Percentiles rank a stretch among this genome's conserved stretches.
phyloP scores from a whole-genome alignment of 2,113 vertebrate species.

The Apeltes quadracus region DNA sequence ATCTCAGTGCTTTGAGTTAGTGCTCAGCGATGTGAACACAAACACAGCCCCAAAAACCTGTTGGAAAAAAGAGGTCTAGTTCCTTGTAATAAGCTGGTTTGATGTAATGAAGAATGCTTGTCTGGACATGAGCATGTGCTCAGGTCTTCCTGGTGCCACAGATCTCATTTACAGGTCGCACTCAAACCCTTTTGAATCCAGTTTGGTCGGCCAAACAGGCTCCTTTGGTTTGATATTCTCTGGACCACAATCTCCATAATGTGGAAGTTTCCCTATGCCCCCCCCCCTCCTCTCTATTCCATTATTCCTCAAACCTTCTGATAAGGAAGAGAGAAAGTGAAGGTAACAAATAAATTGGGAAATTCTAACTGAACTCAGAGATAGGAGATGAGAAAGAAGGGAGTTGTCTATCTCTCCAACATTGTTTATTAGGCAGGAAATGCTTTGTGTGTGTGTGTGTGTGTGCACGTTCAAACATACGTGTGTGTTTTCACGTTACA shows the following conservation, averaged over 20 bases:
- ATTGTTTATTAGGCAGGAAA: slow-evolving; percentile 39
- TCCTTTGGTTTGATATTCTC: slow-evolving; percentile 18
- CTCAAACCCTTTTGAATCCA: background rate
- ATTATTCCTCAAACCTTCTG: slow-evolving; percentile 20
- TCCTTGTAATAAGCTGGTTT: background rate
- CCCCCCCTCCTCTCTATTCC: slow-evolving; percentile 22
- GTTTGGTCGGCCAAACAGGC: background rate
- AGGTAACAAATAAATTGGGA: slow-evolving; percentile 4
- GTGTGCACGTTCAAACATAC: slow-evolving; percentile 11
- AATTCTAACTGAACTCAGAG: slow-evolving; percentile 35
- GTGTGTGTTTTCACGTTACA: slow-evolving; percentile 45
- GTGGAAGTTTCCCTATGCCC: slow-evolving; percentile 13
- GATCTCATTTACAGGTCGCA: background rate
- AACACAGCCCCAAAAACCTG: background rate
- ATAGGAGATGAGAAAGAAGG: slow-evolving; percentile 37
- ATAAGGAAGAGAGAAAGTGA: slow-evolving; percentile 36
- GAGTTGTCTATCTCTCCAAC: slow-evolving; percentile 28
- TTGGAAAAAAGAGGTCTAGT: background rate
- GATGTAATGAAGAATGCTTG: background rate
- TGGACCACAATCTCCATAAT: background rate
- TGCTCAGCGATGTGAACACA: background rate
- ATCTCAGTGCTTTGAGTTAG: background rate
- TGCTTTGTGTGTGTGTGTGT: slow-evolving; percentile 2
- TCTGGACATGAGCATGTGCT: background rate
- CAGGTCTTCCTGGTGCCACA: background rate